These are phyloP conservation scores for Corythoichthys haematopterus DNA, from an alignment of 2,113 vertebrate genomes.

Conservation along the genomic window DNA sequence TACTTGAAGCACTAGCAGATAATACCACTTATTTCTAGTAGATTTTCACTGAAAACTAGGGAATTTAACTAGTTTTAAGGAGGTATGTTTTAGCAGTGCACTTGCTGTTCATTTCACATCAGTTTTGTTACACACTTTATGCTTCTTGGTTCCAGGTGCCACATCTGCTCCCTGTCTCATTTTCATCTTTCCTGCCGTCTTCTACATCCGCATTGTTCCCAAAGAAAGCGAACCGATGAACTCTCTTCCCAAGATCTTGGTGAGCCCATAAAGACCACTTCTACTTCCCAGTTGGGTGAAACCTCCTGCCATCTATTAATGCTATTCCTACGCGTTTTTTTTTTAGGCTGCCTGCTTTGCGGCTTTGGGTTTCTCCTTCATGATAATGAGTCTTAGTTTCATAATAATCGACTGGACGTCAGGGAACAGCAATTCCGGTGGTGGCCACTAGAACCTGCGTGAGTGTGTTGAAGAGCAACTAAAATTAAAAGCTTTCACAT, in stretches of 20 bases:
- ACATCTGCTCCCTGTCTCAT: conserved; percentile 97
- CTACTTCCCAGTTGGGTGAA: neutral
- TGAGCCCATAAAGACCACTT: conserved; percentile 51
- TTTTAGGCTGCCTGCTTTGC: conserved; percentile 87
- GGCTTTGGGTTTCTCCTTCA: conserved; percentile 84
- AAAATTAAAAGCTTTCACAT: conserved; percentile 18
- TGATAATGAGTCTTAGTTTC: conserved; percentile 97
- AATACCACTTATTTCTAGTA: no score
- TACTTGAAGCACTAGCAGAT: no score
- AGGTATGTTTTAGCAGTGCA: no score
- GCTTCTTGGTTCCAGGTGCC: conserved; percentile 75
- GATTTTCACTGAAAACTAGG: no score
- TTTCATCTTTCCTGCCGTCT: conserved; percentile 96
- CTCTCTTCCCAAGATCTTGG: conserved; percentile 87
- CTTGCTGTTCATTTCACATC: no score
- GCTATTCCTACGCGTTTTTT: neutral
- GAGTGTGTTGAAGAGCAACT: conserved; percentile 14
- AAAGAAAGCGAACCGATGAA: conserved; percentile 85
- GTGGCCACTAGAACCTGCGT: conserved; percentile 80
- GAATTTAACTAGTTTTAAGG: no score
- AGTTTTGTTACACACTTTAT: neutral
- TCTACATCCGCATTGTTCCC: conserved; percentile 95
- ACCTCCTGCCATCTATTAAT: neutral
- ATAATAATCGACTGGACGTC: conserved; percentile 91
- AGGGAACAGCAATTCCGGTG: conserved; percentile 69